Conservation (phyloP, 1,140 invertebrate species). For the Aplysia californica region DNA sequence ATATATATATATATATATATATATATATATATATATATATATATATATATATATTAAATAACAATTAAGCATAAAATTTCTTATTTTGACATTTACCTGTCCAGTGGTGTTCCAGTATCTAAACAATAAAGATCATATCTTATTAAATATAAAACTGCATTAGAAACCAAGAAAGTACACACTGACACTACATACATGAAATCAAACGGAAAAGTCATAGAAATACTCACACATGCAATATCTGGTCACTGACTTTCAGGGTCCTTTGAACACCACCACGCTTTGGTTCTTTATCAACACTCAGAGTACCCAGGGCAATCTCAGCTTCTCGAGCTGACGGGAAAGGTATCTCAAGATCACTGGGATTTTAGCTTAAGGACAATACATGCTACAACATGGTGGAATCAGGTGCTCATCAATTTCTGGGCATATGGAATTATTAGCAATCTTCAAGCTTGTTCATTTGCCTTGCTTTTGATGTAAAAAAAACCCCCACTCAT, state of each 20-base stretch:
- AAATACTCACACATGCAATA: conserved; percentile 74
- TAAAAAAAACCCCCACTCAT: no score
- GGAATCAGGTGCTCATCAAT: no score
- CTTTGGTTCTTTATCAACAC: conserved; percentile 81
- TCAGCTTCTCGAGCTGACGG: conserved; percentile 74
- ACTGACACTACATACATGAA: not conserved
- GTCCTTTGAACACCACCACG: conserved; percentile 76
- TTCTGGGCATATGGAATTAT: no score
- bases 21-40: no score
- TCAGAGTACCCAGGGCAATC: conserved; percentile 79
- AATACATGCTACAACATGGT: no score
- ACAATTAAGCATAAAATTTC: not conserved
- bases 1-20: no score
- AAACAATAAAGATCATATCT: no score
- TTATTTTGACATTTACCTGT: no score
- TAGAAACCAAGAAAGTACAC: not conserved
- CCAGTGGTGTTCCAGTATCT: no score
- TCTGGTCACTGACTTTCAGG: conserved; percentile 72
- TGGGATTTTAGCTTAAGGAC: conserved; percentile 29
- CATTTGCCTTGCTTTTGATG: no score
- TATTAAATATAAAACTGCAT: no score
- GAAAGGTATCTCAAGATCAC: conserved; percentile 74
- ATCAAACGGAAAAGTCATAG: not conserved
- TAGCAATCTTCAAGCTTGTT: no score
- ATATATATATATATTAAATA: not conserved